Base-by-base conservation (phyloP, 2,797 vertebrate species). In the Pristis pectinata region DNA sequence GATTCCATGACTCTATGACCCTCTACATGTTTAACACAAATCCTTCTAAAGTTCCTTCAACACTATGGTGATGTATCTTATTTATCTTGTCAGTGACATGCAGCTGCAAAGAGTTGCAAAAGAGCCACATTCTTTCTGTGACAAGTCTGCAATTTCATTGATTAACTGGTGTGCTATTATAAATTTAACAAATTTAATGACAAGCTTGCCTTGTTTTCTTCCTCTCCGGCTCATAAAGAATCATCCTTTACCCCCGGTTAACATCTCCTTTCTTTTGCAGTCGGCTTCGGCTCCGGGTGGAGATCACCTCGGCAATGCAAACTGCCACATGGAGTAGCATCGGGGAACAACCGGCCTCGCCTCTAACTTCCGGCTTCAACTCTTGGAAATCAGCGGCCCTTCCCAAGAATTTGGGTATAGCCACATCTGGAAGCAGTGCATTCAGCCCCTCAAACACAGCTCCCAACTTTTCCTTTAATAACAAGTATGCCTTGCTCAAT, bases 301-400 rank as follows among this genome's bases (percentile, higher is more conserved):
- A 91, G 22, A 24, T 1, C 34, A 27, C 70, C 67, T 76, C 34
- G 92, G 92, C 92, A 74, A 94, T 94, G 92, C 92, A 94, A 94
- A 53, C 92, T 74, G 92, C 92, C 92, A 76, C 92, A 76, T 94
- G 92, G 92, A 94, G 67, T 94, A 94, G 34, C 92, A 53, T 94
- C 30, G 92, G 67, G 41, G 92, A 94, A 34, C 92, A 76, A 19
- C 70, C 72, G 2, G 41, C 92, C 0, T 94, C 92, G 1, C 70
- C 92, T 19, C 7, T 94, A 7, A 74, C 70, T 7, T 34, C 92
- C 24, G 44, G 67, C 70, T 94, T 74, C 92, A 94, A n/a, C 92
- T 76, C 92, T 2, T 94, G 92, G 92, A 94, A 94, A n/a, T 49
- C 92, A 15, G 27, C 92, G 30, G 70, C 41, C 27, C 41, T 94